Percentiles rank a stretch among this genome's conserved stretches.
These are phyloP conservation scores for Adrianichthys oophorus DNA, from an alignment of 2,797 vertebrate genomes.

Conservation along the genomic window DNA sequence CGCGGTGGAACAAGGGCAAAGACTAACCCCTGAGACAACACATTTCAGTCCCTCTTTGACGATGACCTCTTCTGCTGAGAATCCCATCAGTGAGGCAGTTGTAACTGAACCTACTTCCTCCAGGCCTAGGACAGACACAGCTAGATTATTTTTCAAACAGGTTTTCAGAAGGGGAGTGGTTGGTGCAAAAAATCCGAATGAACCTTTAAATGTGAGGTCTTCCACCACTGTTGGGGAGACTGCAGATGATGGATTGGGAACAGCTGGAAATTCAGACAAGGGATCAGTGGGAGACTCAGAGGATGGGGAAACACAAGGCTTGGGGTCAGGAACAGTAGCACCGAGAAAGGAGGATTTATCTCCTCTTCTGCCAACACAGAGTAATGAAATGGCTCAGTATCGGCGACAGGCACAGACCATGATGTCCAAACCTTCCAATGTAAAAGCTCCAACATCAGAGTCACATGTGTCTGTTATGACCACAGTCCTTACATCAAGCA, in stretches of 20 bases:
- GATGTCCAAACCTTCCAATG: conserved; percentile 30
- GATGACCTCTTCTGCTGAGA: conserved; percentile 37
- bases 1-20: conserved; percentile 30
- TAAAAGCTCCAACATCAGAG: conserved; percentile 20
- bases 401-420: conserved; percentile 56
- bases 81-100: conserved; percentile 40
- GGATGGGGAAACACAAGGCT: conserved; percentile 43
- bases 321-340: conserved; percentile 57
- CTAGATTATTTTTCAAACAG: conserved; percentile 32
- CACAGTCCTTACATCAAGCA: conserved; percentile 24
- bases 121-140: conserved; percentile 54
- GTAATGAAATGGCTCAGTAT: conserved; percentile 58
- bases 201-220: conserved; percentile 33
- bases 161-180: conserved; percentile 23
- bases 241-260: conserved; percentile 20
- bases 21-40: conserved; percentile 22
- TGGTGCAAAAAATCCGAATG: conserved; percentile 40
- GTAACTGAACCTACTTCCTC: conserved; percentile 42
- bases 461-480: conserved; percentile 36
- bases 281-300: conserved; percentile 25
- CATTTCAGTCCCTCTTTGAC: conserved; percentile 35
- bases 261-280: conserved; percentile 12
- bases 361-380: conserved; percentile 29
- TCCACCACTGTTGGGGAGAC: conserved; percentile 22
- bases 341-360: conserved; percentile 32